A percentile compares a stretch with the other conserved stretches of the same genome.
phyloP scores from a whole-genome alignment of 2,797 vertebrate genomes.

The Poeciliopsis paucimaculata region DNA sequence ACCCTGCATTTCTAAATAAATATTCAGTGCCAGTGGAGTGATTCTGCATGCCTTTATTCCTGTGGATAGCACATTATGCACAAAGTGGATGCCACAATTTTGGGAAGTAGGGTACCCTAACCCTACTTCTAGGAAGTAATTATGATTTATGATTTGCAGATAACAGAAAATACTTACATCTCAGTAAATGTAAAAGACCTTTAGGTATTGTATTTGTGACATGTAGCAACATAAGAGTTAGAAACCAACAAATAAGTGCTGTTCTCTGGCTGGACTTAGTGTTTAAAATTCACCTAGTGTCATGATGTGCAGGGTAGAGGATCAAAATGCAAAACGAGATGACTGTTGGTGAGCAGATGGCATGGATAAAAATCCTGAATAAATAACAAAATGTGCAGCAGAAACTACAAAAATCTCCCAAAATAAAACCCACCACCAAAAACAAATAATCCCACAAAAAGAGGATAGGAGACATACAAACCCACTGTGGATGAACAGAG shows the following conservation, averaged over 20 bases:
- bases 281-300: neutral
- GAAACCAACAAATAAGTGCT: neutral
- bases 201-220: neutral
- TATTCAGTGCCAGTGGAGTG: slow-evolving; percentile 61
- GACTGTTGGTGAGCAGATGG: neutral
- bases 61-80: slow-evolving; percentile 62
- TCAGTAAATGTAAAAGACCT: neutral
- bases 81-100: slow-evolving; percentile 35
- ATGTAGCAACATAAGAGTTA: neutral
- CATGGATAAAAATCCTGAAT: neutral
- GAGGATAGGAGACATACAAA: neutral
- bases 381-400: neutral
- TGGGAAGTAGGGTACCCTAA: no score
- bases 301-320: neutral
- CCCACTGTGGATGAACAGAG: neutral
- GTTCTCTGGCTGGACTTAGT: neutral
- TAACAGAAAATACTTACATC: neutral
- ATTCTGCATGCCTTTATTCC: slow-evolving; percentile 31
- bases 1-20: slow-evolving; percentile 67
- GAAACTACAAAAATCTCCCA: neutral
- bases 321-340: neutral
- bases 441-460: neutral
- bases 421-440: neutral
- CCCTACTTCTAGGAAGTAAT: slow-evolving; percentile 8
- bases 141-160: neutral